These are phyloP conservation scores for Speoplatyrhinus poulsoni DNA, from an alignment of 2,113 vertebrate genomes.

Conservation along the genomic window DNA sequence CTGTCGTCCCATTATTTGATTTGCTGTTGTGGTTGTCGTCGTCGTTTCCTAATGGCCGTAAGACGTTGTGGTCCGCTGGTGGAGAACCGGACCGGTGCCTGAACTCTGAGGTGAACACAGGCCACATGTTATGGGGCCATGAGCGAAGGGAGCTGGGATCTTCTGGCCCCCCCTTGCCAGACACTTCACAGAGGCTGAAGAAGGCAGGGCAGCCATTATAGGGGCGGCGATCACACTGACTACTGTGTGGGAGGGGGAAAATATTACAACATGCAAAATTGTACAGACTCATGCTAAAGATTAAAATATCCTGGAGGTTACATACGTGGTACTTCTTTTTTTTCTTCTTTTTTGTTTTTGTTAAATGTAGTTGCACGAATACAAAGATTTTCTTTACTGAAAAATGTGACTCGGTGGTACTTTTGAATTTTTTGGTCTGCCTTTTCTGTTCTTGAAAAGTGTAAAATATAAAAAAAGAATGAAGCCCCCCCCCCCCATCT, in stretches of 20 bases:
- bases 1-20: conserved; percentile 13
- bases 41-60: conserved; percentile 49
- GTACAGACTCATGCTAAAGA: conserved; percentile 84
- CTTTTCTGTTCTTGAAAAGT: conserved; percentile 75
- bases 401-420: conserved; percentile 84
- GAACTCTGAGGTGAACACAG: conserved; percentile 26
- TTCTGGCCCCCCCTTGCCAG: no score
- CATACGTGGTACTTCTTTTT: conserved; percentile 80
- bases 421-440: conserved; percentile 63
- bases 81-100: conserved; percentile 55
- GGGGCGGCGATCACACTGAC: conserved; percentile 70
- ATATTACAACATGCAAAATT: conserved; percentile 72
- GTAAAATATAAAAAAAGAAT: conserved; percentile 70
- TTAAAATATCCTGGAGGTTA: conserved; percentile 81
- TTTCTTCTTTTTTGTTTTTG: conserved; percentile 75
- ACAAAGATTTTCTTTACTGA: conserved; percentile 72
- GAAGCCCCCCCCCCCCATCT: conserved; percentile 25
- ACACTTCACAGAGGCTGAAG: neutral
- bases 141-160: no score
- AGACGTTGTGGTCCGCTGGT: conserved; percentile 46
- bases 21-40: no score
- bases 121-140: neutral
- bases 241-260: conserved; percentile 77
- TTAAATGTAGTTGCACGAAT: conserved; percentile 83
- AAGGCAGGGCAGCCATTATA: conserved; percentile 10